These are phyloP conservation scores for Galaxea fascicularis DNA, from an alignment of 92 coral and sea anemone species.

Conservation along the genomic window DNA sequence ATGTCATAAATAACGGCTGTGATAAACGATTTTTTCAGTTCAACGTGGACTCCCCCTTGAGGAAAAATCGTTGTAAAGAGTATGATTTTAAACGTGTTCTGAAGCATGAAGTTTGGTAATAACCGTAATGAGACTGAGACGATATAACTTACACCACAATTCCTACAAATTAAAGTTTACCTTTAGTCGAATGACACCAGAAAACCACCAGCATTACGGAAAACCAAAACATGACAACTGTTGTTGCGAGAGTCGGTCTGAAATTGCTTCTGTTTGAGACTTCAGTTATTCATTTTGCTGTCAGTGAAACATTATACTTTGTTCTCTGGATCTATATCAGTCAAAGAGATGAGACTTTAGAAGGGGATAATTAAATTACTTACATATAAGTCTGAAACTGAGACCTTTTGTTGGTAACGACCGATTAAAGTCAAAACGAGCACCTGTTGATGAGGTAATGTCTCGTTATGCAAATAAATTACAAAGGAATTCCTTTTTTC, in stretches of 20 bases:
- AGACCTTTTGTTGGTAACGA: background rate
- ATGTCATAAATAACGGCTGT: no score
- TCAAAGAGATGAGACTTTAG: background rate
- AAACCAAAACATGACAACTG: slow-evolving; percentile 39
- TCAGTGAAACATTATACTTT: background rate
- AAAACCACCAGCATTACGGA: slow-evolving; percentile 37
- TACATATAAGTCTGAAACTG: background rate
- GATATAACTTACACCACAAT: background rate
- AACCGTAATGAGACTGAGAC: no score
- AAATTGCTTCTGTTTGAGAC: no score
- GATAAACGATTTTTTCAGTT: no score
- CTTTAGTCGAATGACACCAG: slow-evolving; percentile 49
- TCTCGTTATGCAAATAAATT: slow-evolving; percentile 31
- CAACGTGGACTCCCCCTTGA: no score
- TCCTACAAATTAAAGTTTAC: slow-evolving; percentile 13
- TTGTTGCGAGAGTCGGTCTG: background rate
- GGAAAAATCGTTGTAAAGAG: no score
- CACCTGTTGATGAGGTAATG: slow-evolving; percentile 57
- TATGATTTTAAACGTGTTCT: no score
- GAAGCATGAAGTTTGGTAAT: no score
- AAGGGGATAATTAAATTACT: background rate
- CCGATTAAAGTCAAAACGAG: background rate
- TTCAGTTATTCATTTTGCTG: slow-evolving; percentile 35
- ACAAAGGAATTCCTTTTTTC: background rate
- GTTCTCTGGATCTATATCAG: background rate